phyloP scores from a whole-genome alignment of 2,113 vertebrate genomes.

The Scomber scombrus region DNA sequence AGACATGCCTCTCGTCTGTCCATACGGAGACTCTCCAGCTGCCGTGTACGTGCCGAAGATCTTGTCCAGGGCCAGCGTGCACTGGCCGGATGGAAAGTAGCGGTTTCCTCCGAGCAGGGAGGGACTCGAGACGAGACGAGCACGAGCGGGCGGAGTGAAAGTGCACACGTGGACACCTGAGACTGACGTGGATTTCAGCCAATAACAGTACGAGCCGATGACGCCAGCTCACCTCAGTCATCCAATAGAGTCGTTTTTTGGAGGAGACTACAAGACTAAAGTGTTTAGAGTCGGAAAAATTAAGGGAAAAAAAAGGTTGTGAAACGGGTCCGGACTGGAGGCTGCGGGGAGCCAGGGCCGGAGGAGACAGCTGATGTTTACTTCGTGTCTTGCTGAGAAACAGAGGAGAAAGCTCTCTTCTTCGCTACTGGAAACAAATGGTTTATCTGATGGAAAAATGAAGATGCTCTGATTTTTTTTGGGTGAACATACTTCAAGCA shows the following conservation, averaged over 20 bases:
- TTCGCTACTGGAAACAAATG: not conserved
- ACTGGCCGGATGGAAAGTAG: slow-evolving; percentile 38
- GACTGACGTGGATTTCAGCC: slow-evolving; percentile 65
- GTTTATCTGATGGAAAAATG: not conserved
- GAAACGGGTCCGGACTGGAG: slow-evolving; percentile 44
- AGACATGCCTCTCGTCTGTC: not conserved
- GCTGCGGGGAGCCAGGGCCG: slow-evolving; percentile 4
- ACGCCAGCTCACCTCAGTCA: not conserved
- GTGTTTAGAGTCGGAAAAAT: slow-evolving; percentile 15
- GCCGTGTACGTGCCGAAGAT: slow-evolving; percentile 58
- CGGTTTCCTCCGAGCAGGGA: slow-evolving; percentile 33
- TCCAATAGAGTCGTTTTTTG: slow-evolving; percentile 64
- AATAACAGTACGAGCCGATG: slow-evolving; percentile 50
- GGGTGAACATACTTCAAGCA: slow-evolving; percentile 7
- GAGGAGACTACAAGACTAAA: slow-evolving; percentile 1
- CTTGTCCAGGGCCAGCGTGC: slow-evolving; percentile 31
- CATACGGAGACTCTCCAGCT: not conserved
- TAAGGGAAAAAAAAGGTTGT: slow-evolving; percentile 19
- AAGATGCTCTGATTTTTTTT: slow-evolving; percentile 37
- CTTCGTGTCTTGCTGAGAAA: not conserved
- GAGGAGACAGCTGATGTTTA: slow-evolving; percentile 42
- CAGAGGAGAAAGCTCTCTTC: not conserved
- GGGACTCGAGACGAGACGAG: slow-evolving; percentile 2
- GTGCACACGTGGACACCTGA: slow-evolving; percentile 84
- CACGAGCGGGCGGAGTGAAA: slow-evolving; percentile 67